Conservation (phyloP, 2,113 vertebrate genomes). For the Calidris pugnax region DNA sequence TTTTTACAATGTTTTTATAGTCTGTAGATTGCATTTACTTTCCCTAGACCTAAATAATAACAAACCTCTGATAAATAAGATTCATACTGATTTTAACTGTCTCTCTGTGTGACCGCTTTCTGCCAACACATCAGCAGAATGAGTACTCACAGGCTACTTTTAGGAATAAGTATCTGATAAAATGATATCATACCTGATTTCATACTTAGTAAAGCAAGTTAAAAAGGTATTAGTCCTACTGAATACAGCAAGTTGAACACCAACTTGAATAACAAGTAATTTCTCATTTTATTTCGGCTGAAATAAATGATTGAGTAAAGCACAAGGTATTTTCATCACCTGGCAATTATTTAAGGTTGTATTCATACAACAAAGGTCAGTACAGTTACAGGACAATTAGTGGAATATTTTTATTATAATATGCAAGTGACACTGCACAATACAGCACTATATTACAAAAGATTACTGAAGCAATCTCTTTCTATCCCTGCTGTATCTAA, state of each 20-base stretch:
- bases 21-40: not conserved
- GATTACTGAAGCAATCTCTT: not conserved
- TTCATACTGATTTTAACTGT: not conserved
- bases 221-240: not conserved
- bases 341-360: not conserved
- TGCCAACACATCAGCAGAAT: not conserved
- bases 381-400: not conserved
- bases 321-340: not conserved
- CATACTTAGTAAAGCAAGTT: not conserved
- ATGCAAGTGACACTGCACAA: not conserved
- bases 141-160: not conserved
- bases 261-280: not conserved
- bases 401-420: not conserved
- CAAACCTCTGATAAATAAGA: not conserved
- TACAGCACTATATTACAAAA: not conserved
- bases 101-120: not conserved
- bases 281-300: not conserved
- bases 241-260: not conserved
- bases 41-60: not conserved
- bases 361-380: not conserved
- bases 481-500: not conserved
- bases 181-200: not conserved
- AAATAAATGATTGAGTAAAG: not conserved
- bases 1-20: not conserved
- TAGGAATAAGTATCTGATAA: not conserved